phyloP scores from a whole-genome alignment of 2,888 invertebrate genomes.

The Pasiphila rectangulata region DNA sequence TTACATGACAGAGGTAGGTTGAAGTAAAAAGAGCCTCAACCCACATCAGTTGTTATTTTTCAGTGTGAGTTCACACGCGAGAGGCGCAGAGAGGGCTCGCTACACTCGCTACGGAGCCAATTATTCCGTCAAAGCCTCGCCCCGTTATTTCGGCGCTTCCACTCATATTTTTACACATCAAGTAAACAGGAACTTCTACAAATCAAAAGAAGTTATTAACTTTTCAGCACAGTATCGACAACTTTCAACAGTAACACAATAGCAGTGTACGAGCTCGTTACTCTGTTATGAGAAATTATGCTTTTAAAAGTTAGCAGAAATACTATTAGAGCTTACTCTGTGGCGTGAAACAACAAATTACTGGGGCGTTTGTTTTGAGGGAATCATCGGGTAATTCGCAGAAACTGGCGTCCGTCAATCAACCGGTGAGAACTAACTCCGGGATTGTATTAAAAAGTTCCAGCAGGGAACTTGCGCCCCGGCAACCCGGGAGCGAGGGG shows the following conservation, averaged over 20 bases:
- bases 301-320: no score
- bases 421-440: neutral
- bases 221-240: neutral
- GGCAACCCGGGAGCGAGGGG: no score
- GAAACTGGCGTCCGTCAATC: neutral
- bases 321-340: no score
- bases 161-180: constrained; percentile 5
- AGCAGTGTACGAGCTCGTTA: no score
- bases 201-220: neutral
- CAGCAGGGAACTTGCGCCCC: neutral
- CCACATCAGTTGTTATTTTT: neutral
- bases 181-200: neutral
- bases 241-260: neutral
- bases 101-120: no score
- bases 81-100: no score
- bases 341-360: no score
- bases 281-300: no score
- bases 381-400: no score
- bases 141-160: neutral
- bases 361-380: no score
- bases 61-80: neutral
- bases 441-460: neutral
- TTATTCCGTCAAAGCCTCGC: constrained; percentile 1
- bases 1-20: no score
- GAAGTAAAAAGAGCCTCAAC: no score